Conservation (phyloP, 1,140 invertebrate genomes). For the Eueides isabella region DNA sequence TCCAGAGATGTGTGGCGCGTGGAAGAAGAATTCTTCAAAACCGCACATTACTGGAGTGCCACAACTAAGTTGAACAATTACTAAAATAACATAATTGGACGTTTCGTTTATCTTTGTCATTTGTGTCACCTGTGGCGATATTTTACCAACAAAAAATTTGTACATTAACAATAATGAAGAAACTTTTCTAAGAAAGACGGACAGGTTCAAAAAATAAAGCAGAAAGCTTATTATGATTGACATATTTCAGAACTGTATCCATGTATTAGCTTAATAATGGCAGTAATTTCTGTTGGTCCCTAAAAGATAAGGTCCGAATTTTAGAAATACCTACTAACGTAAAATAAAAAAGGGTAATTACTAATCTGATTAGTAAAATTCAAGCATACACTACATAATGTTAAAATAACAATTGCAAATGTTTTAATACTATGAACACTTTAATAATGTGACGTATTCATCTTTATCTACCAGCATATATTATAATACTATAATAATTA, state of each 20-base stretch:
- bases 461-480: not conserved
- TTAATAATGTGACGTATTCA: too few species aligned
- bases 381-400: too few species aligned
- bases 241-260: conserved; percentile 25
- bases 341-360: too few species aligned
- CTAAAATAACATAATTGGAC: conserved; percentile 8
- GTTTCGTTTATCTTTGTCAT: conserved; percentile 45
- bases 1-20: too few species aligned
- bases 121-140: conserved; percentile 50
- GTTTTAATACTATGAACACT: too few species aligned
- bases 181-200: conserved; percentile 67
- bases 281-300: not conserved
- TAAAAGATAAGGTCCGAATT: not conserved
- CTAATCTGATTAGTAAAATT: too few species aligned
- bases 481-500: not conserved
- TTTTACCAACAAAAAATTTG: conserved; percentile 19
- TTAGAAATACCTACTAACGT: too few species aligned
- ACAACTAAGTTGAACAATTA: not conserved
- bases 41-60: too few species aligned
- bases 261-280: not conserved
- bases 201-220: conserved; percentile 48
- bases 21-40: too few species aligned
- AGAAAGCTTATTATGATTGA: conserved; percentile 50
- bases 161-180: conserved; percentile 56
- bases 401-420: too few species aligned